Evolutionary conservation across 2,888 invertebrate species (phyloP), one percentile per base, ranked within the genome.

Genomic region (Clunio marinus): DNA sequence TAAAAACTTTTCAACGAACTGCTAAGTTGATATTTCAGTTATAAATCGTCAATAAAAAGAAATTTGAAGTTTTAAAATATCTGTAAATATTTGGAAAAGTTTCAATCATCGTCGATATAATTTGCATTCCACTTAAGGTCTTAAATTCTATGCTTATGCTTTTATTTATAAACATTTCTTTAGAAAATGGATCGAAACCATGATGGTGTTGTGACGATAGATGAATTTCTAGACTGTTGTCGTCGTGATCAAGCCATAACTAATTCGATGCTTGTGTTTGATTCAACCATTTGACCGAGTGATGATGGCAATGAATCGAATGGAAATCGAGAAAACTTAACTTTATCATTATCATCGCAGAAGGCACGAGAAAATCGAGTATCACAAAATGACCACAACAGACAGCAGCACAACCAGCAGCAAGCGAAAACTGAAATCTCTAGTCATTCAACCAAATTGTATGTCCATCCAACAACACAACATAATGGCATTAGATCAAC

Each of bases 141-240:
- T n/a, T n/a, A n/a, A n/a, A n/a, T n/a, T 55, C 17, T 17, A 17
- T 10, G 55, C 17, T 45, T 17, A 7, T 15, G 5, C 17, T 15
- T 22, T 22, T 7, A 7, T 32, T 32, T 10, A 4, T 7, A 7
- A 7, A 32, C 4, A 32, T 32, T 10, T 4, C 4, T 32, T n/a
- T 81, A 91, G 91, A 91, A 90, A 84, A 89, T 91, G 89, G 91
- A 92, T 76, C 83, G 87, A 72, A 91, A 92, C 77, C 84, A 86
- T 71, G 91, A 92, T 75, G 92, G 92, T 1, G 88, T 91, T 57
- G 87, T 92, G 72, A 91, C 91, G 15, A 76, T 91, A 73, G 88
- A 91, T 72, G 91, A 92, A 75, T 92, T 92, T 77, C 79, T 92
- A 72, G 89, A 91, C 76, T 89, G 88, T 75, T 91, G 91, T 77